These are phyloP conservation scores for Bolinopsis microptera DNA, from an alignment of 37 sponge, comb jelly and placozoan species.

Conservation along the genomic window DNA sequence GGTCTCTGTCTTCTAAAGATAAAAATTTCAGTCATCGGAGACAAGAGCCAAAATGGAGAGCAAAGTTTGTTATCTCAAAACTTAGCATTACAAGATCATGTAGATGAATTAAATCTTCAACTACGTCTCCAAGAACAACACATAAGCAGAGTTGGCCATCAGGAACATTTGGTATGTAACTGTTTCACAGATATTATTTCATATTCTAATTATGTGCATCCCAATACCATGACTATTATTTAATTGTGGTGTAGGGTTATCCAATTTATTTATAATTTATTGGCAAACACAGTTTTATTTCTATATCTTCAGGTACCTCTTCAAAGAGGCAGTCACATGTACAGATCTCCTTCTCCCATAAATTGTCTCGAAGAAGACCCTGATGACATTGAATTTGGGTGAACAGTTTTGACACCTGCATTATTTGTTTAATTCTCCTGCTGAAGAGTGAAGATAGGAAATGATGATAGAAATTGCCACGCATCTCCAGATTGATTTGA, in stretches of 20 bases:
- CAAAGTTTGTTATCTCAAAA: constrained; percentile 20
- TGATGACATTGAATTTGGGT: constrained; percentile 43
- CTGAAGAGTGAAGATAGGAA: neutral
- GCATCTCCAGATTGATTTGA: no score
- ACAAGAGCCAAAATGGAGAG: neutral
- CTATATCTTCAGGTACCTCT: no score
- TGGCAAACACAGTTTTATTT: no score
- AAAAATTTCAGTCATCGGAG: neutral
- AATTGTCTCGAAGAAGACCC: neutral
- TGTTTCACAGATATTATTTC: neutral
- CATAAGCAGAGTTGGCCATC: neutral
- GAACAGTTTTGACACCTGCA: neutral
- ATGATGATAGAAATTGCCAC: neutral
- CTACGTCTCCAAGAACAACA: neutral
- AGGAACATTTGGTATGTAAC: neutral
- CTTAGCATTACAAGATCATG: neutral
- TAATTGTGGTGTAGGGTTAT: no score
- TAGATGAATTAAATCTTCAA: neutral
- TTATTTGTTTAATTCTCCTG: neutral
- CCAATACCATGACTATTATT: no score
- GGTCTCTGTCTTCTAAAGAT: no score
- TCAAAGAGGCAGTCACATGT: no score
- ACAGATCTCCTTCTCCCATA: neutral
- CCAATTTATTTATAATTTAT: no score
- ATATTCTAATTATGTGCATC: neutral